phyloP scores from a whole-genome alignment of 2,888 invertebrate genomes.

The Deilephila elpenor region DNA sequence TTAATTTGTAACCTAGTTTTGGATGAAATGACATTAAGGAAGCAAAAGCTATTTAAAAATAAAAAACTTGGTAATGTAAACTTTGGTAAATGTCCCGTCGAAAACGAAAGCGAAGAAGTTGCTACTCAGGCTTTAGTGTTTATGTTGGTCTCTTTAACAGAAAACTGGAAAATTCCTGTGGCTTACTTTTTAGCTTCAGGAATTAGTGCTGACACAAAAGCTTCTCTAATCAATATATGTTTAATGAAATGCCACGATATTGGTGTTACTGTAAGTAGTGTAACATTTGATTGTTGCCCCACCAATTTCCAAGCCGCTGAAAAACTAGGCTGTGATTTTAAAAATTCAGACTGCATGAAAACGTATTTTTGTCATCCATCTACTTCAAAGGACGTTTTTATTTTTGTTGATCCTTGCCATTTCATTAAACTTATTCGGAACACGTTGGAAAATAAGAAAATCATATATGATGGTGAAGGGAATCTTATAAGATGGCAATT shows the following conservation, averaged over 20 bases:
- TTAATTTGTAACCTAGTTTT: conserved; percentile 36
- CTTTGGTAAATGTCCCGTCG: conserved; percentile 32
- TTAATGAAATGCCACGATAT: conserved; percentile 43
- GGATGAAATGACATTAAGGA: conserved; percentile 38
- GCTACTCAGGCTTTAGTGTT: conserved; percentile 48
- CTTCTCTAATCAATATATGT: conserved; percentile 42
- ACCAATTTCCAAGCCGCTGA: conserved; percentile 41
- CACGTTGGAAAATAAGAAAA: conserved; percentile 38
- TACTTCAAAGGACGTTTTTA: conserved; percentile 36
- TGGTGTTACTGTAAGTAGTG: conserved; percentile 39
- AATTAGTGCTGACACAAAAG: conserved; percentile 43
- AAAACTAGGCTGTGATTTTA: conserved; percentile 41
- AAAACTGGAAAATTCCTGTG: conserved; percentile 53
- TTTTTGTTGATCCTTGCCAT: conserved; percentile 45
- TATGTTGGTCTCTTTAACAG: conserved; percentile 47
- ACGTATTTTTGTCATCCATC: conserved; percentile 42
- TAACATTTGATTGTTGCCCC: conserved; percentile 45
- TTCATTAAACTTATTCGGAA: conserved; percentile 42
- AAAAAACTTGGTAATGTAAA: conserved; percentile 33
- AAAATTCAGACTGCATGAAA: conserved; percentile 35
- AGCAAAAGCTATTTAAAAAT: conserved; percentile 33
- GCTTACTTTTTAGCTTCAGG: conserved; percentile 52
- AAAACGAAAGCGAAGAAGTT: conserved; percentile 28
- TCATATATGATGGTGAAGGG: conserved; percentile 34
- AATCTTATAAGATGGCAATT: conserved; percentile 40